Conservation (phyloP, 2,888 invertebrate genomes). For the Elmis aenea region DNA sequence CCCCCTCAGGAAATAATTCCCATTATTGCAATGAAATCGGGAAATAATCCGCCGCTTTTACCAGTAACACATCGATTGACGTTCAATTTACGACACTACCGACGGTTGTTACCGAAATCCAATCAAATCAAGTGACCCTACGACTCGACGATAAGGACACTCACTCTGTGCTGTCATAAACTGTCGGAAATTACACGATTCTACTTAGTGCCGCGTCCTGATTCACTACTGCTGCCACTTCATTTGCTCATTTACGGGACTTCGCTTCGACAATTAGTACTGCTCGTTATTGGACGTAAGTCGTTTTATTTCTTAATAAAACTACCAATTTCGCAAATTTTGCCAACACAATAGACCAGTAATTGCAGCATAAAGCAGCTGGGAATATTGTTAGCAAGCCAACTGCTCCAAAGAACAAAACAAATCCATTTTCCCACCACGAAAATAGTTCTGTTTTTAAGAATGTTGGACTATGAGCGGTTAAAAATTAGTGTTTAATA, state of each 20-base stretch:
- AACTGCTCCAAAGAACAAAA: no score
- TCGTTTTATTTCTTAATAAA: no score
- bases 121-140: constrained; percentile 43
- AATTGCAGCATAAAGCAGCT: no score
- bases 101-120: constrained; percentile 41
- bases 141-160: constrained; percentile 32
- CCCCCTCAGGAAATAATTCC: constrained; percentile 18
- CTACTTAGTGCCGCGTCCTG: constrained; percentile 37
- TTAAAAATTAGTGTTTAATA: no score
- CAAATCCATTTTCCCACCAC: no score
- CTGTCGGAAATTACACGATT: constrained; percentile 43
- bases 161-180: constrained; percentile 36
- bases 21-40: constrained; percentile 21
- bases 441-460: no score
- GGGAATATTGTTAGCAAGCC: no score
- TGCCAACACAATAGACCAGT: no score
- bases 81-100: constrained; percentile 42
- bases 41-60: constrained; percentile 33
- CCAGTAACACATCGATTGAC: constrained; percentile 36
- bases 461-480: no score
- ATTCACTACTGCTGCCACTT: constrained; percentile 35
- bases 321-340: no score
- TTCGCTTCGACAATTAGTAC: constrained; percentile 18
- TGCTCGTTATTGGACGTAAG: not conserved
- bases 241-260: constrained; percentile 30